Conservation (phyloP, 2,113 vertebrate species). For the Silurus meridionalis region DNA sequence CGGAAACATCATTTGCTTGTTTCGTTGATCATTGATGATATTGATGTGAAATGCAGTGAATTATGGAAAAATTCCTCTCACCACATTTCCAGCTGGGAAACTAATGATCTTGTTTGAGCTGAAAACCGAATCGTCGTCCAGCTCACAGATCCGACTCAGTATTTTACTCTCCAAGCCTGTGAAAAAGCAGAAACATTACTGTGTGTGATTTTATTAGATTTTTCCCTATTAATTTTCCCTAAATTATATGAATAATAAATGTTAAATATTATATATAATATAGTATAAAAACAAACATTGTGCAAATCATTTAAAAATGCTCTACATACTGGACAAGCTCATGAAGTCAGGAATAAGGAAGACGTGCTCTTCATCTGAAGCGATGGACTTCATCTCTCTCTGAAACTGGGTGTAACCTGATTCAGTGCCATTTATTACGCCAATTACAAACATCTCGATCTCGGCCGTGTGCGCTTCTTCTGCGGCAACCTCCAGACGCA, state of each 20-base stretch:
- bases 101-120: constrained; percentile 25
- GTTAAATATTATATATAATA: too few relatives aligned
- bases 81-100: constrained; percentile 40
- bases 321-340: constrained; percentile 76
- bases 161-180: constrained; percentile 76
- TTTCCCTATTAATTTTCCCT: too few relatives aligned
- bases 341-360: constrained; percentile 82
- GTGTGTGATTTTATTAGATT: neutral
- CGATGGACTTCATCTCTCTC: constrained; percentile 78
- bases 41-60: neutral
- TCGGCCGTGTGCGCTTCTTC: constrained; percentile 59
- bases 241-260: too few relatives aligned
- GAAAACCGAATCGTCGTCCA: constrained; percentile 59
- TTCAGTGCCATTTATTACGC: constrained; percentile 74
- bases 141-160: constrained; percentile 78
- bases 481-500: constrained; percentile 65
- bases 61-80: constrained; percentile 12
- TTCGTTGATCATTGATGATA: neutral
- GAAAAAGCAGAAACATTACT: neutral
- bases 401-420: constrained; percentile 69
- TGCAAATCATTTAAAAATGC: neutral
- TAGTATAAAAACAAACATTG: too few relatives aligned
- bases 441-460: constrained; percentile 81
- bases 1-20: neutral
- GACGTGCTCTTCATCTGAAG: constrained; percentile 77